Evolutionary conservation across 2,888 invertebrate species (phyloP).

Genomic region (Stictocephala bisonia): DNA sequence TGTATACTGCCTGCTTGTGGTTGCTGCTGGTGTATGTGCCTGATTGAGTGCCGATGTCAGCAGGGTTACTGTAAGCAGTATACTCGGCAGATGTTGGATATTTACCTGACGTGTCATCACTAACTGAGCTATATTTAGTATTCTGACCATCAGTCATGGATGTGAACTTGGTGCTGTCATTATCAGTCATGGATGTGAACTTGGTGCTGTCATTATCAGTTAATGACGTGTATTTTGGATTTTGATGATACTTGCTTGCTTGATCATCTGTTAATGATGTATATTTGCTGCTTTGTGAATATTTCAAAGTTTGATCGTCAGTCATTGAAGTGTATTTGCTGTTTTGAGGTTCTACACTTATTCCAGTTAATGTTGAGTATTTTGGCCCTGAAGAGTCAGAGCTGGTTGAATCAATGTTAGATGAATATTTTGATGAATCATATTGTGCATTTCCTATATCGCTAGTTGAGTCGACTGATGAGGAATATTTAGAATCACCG

Average conservation of each 20-base stretch:
- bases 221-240: neutral
- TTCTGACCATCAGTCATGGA: conserved; percentile 15
- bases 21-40: conserved; percentile 27
- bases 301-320: conserved; percentile 13
- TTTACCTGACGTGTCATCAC: neutral
- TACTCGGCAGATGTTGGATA: conserved; percentile 47
- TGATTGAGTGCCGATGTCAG: conserved; percentile 52
- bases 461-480: conserved; percentile 9
- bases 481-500: conserved; percentile 28
- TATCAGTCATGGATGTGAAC: conserved; percentile 19
- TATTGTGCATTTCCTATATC: neutral
- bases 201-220: conserved; percentile 1
- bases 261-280: conserved; percentile 42
- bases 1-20: conserved; percentile 24
- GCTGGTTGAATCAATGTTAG: conserved; percentile 12
- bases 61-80: conserved; percentile 55
- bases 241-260: neutral
- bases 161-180: neutral
- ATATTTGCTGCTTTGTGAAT: conserved; percentile 44
- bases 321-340: conserved; percentile 37
- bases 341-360: conserved; percentile 32
- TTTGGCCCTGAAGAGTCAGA: conserved; percentile 24
- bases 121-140: conserved; percentile 27
- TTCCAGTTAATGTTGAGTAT: conserved; percentile 44
- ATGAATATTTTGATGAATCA: conserved; percentile 15